Evolutionary conservation across 2,113 vertebrate genomes (phyloP).

Genomic region (Nymphicus hollandicus): DNA sequence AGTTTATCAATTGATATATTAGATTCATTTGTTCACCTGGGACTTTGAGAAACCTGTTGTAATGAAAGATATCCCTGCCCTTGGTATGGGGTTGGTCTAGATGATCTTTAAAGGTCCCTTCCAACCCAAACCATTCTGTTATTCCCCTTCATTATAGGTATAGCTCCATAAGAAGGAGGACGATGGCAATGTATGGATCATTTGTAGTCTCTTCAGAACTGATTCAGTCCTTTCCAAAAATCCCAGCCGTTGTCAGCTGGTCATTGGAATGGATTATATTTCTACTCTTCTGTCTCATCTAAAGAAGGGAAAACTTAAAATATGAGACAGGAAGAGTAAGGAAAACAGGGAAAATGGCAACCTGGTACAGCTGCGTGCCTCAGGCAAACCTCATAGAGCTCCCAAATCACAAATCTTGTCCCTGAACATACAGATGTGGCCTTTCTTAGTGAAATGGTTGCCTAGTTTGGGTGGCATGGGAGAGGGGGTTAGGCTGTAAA

Average conservation of each 20-base stretch:
- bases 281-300: neutral
- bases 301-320: neutral
- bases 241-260: neutral
- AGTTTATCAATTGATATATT: neutral
- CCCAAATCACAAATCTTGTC: neutral
- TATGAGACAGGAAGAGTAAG: neutral
- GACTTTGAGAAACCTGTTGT: neutral
- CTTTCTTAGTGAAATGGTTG: neutral
- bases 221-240: neutral
- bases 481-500: neutral
- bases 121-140: neutral
- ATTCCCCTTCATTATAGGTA: neutral
- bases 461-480: neutral
- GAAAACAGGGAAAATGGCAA: neutral
- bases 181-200: accelerated
- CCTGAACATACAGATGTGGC: accelerated
- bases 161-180: neutral
- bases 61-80: neutral
- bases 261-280: neutral
- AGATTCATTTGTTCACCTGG: neutral
- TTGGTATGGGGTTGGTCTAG: neutral
- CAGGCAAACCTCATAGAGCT: neutral
- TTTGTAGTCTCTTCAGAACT: neutral
- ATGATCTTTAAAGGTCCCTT: neutral
- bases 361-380: neutral